These are phyloP conservation scores for Scaptodrosophila latifasciaeformis DNA, from an alignment of 2,888 invertebrate species.

Conservation along the genomic window DNA sequence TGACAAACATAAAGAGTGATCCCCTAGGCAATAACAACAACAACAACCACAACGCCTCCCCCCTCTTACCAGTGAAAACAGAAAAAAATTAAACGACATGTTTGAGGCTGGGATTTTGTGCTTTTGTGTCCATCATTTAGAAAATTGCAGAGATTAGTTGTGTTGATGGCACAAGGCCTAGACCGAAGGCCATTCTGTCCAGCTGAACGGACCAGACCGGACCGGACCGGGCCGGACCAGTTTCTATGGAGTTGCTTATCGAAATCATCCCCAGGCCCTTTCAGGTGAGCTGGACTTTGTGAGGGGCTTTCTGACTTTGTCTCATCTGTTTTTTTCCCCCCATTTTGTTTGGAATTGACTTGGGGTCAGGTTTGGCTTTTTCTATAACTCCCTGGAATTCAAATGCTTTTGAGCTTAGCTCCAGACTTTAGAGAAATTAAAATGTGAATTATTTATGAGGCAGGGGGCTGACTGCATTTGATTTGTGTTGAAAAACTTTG, in stretches of 20 bases:
- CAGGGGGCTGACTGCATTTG: background rate
- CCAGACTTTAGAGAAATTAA: constrained; percentile 27
- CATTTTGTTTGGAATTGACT: background rate
- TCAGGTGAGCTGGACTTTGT: background rate
- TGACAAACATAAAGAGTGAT: no score
- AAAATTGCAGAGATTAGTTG: constrained; percentile 50
- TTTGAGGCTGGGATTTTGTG: constrained; percentile 11
- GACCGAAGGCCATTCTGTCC: no score
- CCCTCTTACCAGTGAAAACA: background rate
- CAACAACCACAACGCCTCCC: background rate
- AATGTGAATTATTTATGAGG: constrained; percentile 44
- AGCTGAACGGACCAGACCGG: no score
- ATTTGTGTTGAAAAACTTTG: constrained; percentile 19
- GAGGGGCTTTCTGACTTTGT: background rate
- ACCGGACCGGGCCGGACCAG: no score
- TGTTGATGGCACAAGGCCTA: constrained; percentile 35
- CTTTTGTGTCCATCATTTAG: constrained; percentile 46
- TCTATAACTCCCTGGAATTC: no score
- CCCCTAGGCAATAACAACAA: no score
- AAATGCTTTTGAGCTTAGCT: constrained; percentile 15
- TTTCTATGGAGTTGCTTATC: no score
- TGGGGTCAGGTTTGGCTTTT: no score
- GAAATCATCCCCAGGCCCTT: no score
- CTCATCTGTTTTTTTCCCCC: background rate
- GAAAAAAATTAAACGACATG: no score